These are phyloP conservation scores for Blastomussa wellsi DNA, from an alignment of 92 coral and sea anemone species.

Conservation along the genomic window DNA sequence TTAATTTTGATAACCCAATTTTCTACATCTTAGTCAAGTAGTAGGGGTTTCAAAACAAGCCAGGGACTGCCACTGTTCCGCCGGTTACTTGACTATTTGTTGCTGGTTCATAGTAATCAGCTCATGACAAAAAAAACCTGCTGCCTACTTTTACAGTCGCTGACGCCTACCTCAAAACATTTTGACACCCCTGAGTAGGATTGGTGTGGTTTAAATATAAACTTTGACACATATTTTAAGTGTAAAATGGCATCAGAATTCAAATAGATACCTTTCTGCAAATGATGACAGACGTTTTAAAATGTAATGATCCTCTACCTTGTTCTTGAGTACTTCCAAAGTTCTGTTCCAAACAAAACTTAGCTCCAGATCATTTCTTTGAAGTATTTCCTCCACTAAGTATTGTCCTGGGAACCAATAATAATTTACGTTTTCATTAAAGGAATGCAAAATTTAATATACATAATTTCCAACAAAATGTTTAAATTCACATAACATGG, in stretches of 20 bases:
- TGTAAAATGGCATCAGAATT: neutral
- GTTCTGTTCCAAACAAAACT: conserved; percentile 92
- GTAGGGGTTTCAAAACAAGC: too few species aligned
- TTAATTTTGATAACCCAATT: too few species aligned
- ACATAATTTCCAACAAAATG: neutral
- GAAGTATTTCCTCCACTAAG: conserved; percentile 63
- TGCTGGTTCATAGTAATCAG: too few species aligned
- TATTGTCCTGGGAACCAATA: conserved; percentile 59
- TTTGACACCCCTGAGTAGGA: too few species aligned
- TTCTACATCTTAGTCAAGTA: neutral
- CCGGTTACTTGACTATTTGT: too few species aligned
- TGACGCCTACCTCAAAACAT: too few species aligned
- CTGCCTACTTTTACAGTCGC: too few species aligned
- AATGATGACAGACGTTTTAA: conserved; percentile 59
- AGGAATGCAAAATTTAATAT: neutral
- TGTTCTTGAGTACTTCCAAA: conserved; percentile 46
- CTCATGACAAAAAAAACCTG: too few species aligned
- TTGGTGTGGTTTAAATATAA: neutral
- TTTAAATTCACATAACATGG: neutral
- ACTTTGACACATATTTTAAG: neutral
- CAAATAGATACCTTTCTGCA: conserved; percentile 55
- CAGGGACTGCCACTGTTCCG: too few species aligned
- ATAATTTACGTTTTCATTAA: neutral
- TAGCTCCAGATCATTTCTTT: conserved; percentile 66
- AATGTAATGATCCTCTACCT: conserved; percentile 59